Percentiles rank a stretch among this genome's conserved stretches.
Conservation (phyloP, 2,888 invertebrate genomes). For the Melipona bicolor region DNA sequence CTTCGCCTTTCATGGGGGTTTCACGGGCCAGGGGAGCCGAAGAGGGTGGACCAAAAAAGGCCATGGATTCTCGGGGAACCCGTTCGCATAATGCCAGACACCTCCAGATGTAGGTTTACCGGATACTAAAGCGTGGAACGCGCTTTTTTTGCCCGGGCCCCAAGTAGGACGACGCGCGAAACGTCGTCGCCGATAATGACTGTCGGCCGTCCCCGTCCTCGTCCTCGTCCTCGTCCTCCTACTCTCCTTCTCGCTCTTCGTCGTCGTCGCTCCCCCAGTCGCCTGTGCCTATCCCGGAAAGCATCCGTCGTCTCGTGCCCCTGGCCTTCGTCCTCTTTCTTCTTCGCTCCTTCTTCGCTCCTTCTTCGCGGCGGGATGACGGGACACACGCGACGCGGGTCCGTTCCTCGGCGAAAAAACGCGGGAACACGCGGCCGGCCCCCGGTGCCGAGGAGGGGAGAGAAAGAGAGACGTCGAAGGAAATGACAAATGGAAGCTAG, state of each 20-base stretch:
- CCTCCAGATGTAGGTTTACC: conserved; percentile 64
- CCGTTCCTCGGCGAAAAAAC: conserved; percentile 10
- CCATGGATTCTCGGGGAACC: conserved; percentile 63
- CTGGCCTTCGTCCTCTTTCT: not conserved
- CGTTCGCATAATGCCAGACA: conserved; percentile 65
- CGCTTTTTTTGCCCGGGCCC: conserved; percentile 49
- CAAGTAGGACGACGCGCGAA: conserved; percentile 59
- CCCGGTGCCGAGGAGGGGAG: not conserved
- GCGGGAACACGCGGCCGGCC: conserved; percentile 6
- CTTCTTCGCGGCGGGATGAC: not conserved
- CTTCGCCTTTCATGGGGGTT: conserved; percentile 64
- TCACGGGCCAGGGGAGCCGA: conserved; percentile 42
- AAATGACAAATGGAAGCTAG: conserved; percentile 34
- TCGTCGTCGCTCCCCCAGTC: not conserved
- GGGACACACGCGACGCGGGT: conserved; percentile 17
- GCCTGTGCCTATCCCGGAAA: not conserved
- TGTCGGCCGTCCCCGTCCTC: not conserved
- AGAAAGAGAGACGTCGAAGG: conserved; percentile 1
- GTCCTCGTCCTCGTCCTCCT: not conserved
- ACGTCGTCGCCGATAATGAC: conserved; percentile 57
- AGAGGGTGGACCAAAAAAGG: conserved; percentile 68
- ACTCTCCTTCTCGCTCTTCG: not conserved
- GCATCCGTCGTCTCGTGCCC: not conserved
- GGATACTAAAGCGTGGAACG: conserved; percentile 61
- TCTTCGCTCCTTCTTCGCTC: not conserved